These are phyloP conservation scores for Streblospio benedicti DNA, from an alignment of 1,140 invertebrate species.

Conservation along the genomic window DNA sequence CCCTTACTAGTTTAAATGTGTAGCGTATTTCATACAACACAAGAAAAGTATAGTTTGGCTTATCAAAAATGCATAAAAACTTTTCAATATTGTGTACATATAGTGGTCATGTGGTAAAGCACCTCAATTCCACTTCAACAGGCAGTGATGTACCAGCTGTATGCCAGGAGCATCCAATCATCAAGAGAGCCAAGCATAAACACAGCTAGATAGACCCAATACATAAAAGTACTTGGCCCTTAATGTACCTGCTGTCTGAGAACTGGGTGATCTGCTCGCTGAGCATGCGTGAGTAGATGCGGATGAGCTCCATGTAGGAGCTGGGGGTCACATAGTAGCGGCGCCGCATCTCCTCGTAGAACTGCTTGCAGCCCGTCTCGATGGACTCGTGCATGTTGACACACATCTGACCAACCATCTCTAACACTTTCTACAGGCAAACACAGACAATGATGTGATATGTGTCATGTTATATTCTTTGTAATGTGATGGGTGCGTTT, in stretches of 20 bases:
- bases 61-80: too few species aligned
- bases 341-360: constrained; percentile 68
- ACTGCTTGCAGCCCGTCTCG: constrained; percentile 58
- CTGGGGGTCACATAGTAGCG: constrained; percentile 79
- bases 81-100: too few species aligned
- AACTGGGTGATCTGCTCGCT: constrained; percentile 38
- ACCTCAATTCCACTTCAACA: too few species aligned
- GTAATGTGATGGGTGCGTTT: not conserved
- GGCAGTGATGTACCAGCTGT: too few species aligned
- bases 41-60: too few species aligned
- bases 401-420: constrained; percentile 50
- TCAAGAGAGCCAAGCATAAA: too few species aligned
- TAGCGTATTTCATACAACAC: too few species aligned
- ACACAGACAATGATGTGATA: not conserved
- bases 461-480: not conserved
- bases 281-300: constrained; percentile 55
- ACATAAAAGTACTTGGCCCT: too few species aligned
- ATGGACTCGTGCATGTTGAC: constrained; percentile 58
- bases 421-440: constrained; percentile 30
- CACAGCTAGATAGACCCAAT: too few species aligned
- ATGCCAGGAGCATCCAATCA: too few species aligned
- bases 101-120: too few species aligned
- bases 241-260: constrained; percentile 38
- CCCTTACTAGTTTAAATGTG: too few species aligned
- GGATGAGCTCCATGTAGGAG: constrained; percentile 73